These are phyloP conservation scores for Lerema accius DNA, from an alignment of 1,140 invertebrate genomes.

Conservation along the genomic window DNA sequence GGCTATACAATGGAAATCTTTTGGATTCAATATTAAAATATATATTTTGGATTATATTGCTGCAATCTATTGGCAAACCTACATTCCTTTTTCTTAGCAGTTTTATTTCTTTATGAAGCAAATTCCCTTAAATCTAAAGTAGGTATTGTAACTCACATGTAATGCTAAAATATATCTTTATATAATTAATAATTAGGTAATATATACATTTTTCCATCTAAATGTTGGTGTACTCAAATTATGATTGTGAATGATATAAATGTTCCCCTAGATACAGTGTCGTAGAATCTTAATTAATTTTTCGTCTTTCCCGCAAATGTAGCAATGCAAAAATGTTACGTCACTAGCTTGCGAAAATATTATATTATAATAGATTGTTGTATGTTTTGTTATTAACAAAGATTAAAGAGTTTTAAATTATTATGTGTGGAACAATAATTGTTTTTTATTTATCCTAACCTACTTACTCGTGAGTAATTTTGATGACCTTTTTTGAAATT, in stretches of 20 bases:
- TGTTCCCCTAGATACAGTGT: conserved; percentile 38
- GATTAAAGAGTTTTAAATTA: conserved; percentile 38
- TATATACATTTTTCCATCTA: conserved; percentile 36
- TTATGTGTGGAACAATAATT: conserved; percentile 2
- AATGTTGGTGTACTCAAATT: conserved; percentile 33
- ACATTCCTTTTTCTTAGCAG: background rate
- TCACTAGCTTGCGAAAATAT: conserved; percentile 69
- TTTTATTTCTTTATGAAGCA: background rate
- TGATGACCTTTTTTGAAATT: too few relatives aligned
- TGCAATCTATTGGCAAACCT: background rate
- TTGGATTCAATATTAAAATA: conserved; percentile 2
- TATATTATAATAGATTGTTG: conserved; percentile 43
- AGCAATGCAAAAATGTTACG: conserved; percentile 61
- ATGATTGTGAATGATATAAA: conserved; percentile 20
- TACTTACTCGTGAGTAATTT: too few relatives aligned
- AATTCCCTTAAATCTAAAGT: background rate
- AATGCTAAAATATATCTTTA: conserved; percentile 13
- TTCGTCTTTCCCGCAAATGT: conserved; percentile 39
- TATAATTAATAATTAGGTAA: conserved; percentile 9
- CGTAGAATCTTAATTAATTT: conserved; percentile 40
- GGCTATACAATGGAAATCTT: conserved; percentile 41
- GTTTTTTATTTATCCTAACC: conserved; percentile 14
- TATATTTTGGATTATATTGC: conserved; percentile 45
- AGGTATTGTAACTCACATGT: background rate
- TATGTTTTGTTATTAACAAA: conserved; percentile 53